Percentiles rank a stretch among this genome's conserved stretches.
phyloP scores from a whole-genome alignment of 1,140 invertebrate species.

The Drosophila biarmipes region DNA sequence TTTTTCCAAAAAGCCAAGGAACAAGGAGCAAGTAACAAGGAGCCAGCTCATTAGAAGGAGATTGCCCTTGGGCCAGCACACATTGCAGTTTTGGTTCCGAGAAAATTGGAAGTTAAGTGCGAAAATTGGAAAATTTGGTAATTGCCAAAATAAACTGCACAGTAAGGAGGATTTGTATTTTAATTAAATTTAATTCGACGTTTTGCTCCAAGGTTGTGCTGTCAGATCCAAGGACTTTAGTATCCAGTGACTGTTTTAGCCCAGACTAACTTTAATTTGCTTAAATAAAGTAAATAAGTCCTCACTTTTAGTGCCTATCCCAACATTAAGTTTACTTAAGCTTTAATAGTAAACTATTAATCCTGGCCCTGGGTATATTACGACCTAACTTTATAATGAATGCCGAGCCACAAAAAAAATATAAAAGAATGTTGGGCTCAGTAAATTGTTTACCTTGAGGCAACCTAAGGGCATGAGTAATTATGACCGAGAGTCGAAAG shows the following conservation, averaged over 20 bases:
- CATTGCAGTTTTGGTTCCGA: background rate
- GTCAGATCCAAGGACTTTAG: too few species aligned
- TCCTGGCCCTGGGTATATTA: background rate
- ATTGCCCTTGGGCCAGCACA: conserved; percentile 9
- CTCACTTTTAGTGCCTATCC: background rate
- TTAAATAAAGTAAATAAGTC: background rate
- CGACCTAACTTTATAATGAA: conserved; percentile 3
- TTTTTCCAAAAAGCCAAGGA: conserved; percentile 3
- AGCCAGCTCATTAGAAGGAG: conserved; percentile 25
- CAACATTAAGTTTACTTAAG: background rate
- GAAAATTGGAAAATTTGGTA: background rate
- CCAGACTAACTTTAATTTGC: too few species aligned
- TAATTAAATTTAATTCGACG: too few species aligned
- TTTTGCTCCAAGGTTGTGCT: background rate
- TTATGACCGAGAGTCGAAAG: conserved; percentile 7
- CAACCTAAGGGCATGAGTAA: background rate
- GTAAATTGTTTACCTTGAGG: conserved; percentile 20
- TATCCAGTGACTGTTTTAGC: too few species aligned
- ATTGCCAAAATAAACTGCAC: background rate
- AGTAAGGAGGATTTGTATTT: background rate
- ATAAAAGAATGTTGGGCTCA: background rate
- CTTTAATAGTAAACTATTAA: background rate
- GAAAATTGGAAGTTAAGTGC: background rate
- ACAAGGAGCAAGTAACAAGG: background rate
- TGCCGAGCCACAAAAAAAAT: background rate